A percentile compares a stretch with the other conserved stretches of the same genome.
Conservation (phyloP, 2,113 vertebrate species). For the Athene cunicularia region DNA sequence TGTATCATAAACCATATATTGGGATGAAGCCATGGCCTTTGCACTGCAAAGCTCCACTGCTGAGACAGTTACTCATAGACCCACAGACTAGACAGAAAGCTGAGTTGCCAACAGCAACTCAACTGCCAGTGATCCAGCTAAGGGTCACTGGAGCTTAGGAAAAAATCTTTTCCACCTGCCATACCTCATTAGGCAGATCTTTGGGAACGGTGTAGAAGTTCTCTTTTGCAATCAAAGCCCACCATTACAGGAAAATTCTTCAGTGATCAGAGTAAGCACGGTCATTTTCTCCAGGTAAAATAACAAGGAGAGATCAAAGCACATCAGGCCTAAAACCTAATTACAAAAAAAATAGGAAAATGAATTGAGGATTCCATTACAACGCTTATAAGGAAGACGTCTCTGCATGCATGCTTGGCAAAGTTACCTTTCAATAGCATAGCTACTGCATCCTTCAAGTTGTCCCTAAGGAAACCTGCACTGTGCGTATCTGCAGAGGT, state of each 20-base stretch:
- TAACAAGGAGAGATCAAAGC: background rate
- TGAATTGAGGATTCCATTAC: rapidly evolving
- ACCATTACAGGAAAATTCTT: background rate
- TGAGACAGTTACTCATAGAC: background rate
- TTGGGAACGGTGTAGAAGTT: background rate
- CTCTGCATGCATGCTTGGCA: background rate
- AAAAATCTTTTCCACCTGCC: background rate
- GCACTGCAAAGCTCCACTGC: background rate
- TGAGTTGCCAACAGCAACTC: constrained; percentile 1
- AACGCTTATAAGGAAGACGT: background rate
- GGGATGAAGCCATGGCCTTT: background rate
- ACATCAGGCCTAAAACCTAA: background rate
- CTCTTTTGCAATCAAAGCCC: background rate
- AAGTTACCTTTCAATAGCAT: background rate
- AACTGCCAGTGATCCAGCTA: background rate
- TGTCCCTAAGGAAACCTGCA: background rate
- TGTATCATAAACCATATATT: background rate
- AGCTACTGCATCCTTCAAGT: background rate
- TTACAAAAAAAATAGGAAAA: background rate
- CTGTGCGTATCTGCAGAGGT: background rate
- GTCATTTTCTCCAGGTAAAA: background rate
- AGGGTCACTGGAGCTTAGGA: background rate
- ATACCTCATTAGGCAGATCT: background rate
- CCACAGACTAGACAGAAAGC: background rate
- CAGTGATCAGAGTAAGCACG: background rate